Evolutionary conservation across 2,888 invertebrate genomes (phyloP).

Genomic region (Orgyia antiqua): DNA sequence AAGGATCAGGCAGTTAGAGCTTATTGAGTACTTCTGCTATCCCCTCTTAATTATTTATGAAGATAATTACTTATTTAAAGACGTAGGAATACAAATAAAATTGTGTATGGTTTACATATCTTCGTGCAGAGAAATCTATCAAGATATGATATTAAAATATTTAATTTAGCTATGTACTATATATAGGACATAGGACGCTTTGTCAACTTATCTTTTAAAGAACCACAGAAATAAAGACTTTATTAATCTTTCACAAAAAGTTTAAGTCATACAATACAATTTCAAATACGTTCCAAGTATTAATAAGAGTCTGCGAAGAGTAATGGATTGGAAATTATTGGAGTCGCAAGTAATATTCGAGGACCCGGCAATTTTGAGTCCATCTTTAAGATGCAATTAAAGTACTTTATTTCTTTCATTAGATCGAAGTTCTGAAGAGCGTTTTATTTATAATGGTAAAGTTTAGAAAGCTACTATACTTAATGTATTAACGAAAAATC

Average conservation of each 20-base stretch:
- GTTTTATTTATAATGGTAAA: slow-evolving; percentile 41
- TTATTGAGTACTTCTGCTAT: too few species aligned
- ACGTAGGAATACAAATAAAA: too few species aligned
- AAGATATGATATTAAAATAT: too few species aligned
- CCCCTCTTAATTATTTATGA: too few species aligned
- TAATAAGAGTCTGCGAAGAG: slow-evolving; percentile 36
- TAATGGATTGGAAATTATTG: slow-evolving; percentile 36
- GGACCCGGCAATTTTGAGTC: slow-evolving; percentile 26
- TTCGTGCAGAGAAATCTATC: too few species aligned
- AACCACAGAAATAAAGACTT: slow-evolving; percentile 3
- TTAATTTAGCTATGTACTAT: too few species aligned
- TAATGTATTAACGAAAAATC: too few species aligned
- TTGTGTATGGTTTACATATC: too few species aligned
- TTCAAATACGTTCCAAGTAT: slow-evolving; percentile 22
- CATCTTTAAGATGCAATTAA: slow-evolving; percentile 52
- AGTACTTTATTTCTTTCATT: slow-evolving; percentile 56
- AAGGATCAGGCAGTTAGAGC: too few species aligned
- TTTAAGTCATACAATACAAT: slow-evolving; percentile 20
- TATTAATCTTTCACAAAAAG: slow-evolving; percentile 8
- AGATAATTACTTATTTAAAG: too few species aligned
- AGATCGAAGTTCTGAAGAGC: slow-evolving; percentile 39
- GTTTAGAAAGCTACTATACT: slow-evolving; percentile 2
- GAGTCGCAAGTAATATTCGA: slow-evolving; percentile 25
- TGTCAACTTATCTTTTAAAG: too few species aligned
- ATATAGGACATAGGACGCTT: too few species aligned